Base-by-base conservation (phyloP, 2,797 vertebrate species). In the Pseudopleuronectes americanus region DNA sequence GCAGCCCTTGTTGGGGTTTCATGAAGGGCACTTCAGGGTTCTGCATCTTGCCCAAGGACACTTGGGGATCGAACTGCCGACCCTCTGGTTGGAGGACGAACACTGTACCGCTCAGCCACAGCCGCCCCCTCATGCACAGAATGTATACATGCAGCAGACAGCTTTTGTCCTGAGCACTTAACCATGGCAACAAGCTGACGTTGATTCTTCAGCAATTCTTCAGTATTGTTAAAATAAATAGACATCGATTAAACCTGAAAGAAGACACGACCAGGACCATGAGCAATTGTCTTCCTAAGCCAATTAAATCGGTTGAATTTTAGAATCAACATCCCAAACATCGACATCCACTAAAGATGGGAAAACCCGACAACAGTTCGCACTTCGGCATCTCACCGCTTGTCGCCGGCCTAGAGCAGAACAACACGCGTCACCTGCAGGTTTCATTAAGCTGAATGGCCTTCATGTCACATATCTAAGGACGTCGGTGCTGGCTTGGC, bases 401-500 rank as follows among this genome's bases (percentile, higher is more conserved):
- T 60, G 74, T 64, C 76, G 72, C 16, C 21, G 69, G 68, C 65
- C 77, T 65, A 16, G 57, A 78, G 56, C 76, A 43, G 60, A 70
- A 73, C 69, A 82, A 80, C 76, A 80, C 36, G 77, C 88, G 80
- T 85, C 90, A 89, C 88, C 87, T 90, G 84, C 87, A 70, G 83
- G 83, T 87, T 87, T 86, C 80, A 88, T 88, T 85, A 84, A 79
- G 84, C 89, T 83, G 84, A 87, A 89, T 75, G 87, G 90, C 91
- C 89, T 93, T 91, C 87, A 90, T 89, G 89, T 89, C 89, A 92
- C 84, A 90, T 87, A 88, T 85, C 87, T 90, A 91, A 93, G 90
- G 91, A 90, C 92, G 87, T 64, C 76, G 84, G 73, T 92, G 91
- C 90, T 93, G 84, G 89, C 91, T 92, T 90, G 86, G 90, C 92